These are phyloP conservation scores for Himalopsyche tibetana DNA, from an alignment of 2,888 invertebrate species.

Conservation along the genomic window DNA sequence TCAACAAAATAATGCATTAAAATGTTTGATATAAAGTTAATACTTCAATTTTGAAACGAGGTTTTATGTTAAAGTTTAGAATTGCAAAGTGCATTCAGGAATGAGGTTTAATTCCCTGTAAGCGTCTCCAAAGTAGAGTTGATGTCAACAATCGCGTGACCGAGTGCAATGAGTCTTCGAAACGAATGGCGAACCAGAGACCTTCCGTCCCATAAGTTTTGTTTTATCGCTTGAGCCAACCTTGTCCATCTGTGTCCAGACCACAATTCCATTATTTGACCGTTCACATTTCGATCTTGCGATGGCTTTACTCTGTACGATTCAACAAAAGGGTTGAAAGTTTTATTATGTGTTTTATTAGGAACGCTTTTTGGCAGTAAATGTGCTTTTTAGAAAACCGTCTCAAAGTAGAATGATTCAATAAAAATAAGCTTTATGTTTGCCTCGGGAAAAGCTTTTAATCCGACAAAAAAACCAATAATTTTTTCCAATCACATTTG, in stretches of 20 bases:
- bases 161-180: slow-evolving; percentile 46
- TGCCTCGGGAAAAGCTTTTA: too few relatives aligned
- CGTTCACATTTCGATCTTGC: slow-evolving; percentile 2
- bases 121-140: not conserved
- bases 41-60: not conserved
- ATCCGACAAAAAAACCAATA: too few relatives aligned
- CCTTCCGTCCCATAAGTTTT: slow-evolving; percentile 52
- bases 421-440: too few relatives aligned
- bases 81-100: not conserved
- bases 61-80: not conserved
- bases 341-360: slow-evolving; percentile 22
- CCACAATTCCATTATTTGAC: slow-evolving; percentile 20
- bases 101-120: not conserved
- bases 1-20: not conserved
- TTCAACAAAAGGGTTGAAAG: not conserved
- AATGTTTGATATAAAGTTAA: not conserved
- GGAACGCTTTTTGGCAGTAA: slow-evolving; percentile 1
- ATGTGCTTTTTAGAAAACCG: not conserved
- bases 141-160: slow-evolving; percentile 46
- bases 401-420: too few relatives aligned
- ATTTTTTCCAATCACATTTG: too few relatives aligned
- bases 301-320: not conserved
- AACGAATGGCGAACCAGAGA: not conserved
- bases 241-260: slow-evolving; percentile 26
- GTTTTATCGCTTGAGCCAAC: slow-evolving; percentile 50